Conservation (phyloP, 2,888 invertebrate species). For the Drosophila peninsularis region DNA sequence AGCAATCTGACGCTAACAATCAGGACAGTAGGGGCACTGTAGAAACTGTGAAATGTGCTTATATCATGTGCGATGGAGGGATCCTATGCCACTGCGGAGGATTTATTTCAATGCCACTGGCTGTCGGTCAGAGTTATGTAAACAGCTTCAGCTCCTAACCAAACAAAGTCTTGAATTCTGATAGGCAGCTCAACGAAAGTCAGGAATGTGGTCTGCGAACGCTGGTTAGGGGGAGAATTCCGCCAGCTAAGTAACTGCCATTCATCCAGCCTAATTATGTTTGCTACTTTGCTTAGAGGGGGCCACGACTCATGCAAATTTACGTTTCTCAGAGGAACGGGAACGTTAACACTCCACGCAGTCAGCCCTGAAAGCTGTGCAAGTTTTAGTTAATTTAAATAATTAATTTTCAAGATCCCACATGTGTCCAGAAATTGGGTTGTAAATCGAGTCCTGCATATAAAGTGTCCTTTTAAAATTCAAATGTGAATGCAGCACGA, state of each 20-base stretch:
- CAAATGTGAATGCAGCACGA: conserved; percentile 14
- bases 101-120: conserved; percentile 15
- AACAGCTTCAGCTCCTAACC: conserved; percentile 62
- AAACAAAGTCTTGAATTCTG: conserved; percentile 45
- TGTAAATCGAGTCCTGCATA: conserved; percentile 48
- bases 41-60: conserved; percentile 20
- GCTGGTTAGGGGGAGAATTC: neutral
- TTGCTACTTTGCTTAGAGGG: neutral
- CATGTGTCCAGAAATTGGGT: neutral
- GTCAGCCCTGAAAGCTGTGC: conserved; percentile 3
- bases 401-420: conserved; percentile 44
- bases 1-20: conserved; percentile 1
- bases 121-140: conserved; percentile 21
- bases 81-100: conserved; percentile 6
- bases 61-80: conserved; percentile 10
- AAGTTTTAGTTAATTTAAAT: conserved; percentile 56
- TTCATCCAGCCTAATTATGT: conserved; percentile 4
- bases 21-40: neutral
- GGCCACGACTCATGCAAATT: conserved; percentile 7
- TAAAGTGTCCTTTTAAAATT: conserved; percentile 28
- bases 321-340: no score
- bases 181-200: conserved; percentile 15
- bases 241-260: conserved; percentile 52
- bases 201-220: neutral
- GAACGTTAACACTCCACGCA: neutral